Base-by-base conservation (phyloP, 2,113 vertebrate genomes). In the Gnathonemus longibarbis region DNA sequence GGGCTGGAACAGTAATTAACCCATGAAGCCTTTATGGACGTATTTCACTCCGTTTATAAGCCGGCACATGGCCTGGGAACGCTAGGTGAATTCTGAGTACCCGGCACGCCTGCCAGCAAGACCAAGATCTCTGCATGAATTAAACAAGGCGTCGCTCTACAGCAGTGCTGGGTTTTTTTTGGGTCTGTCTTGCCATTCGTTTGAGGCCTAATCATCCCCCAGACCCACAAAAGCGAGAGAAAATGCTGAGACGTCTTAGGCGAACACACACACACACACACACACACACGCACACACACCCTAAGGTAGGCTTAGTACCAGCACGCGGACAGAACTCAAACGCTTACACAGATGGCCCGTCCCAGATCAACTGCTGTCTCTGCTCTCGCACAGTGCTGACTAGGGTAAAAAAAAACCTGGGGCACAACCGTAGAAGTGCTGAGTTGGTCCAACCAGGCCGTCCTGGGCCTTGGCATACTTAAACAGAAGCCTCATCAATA, bases 401-500 rank as follows among this genome's bases (percentile, higher is more conserved):
- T 50, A 19, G 5, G 85, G 24, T 31, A 50, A 86, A 86, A 80
- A 77, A 93, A 94, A 89, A 90, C 90, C 91, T 62, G 91, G 93
- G 84, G 93, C 91, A 88, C 91, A 90, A 91, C 89, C 89, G 91
- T 89, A 93, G 92, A 93, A 96, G 91, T 91, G 95, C 95, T 96
- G 95, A 96, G 94, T 96, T 94, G 95, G 94, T 91, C 90, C 87
- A 92, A 93, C 90, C 91, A 90, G 91, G 80, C 91, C 50, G 92
- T 91, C 92, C 92, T 89, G 90, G 90, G 83, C 91, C 90, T 90
- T 86, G 91, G 90, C 93, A 94, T 92, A 93, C 92, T 93, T 94
- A 92, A 93, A 93, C 90, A 91, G 94, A 92, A 92, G 93, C 91
- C 92, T 95, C 95, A 96, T 96, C 94, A 96, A 96, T 96, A 94